Evolutionary conservation across 2,113 vertebrate species (phyloP), one percentile per base, ranked within the genome.

Genomic region (Halichoerus grypus): DNA sequence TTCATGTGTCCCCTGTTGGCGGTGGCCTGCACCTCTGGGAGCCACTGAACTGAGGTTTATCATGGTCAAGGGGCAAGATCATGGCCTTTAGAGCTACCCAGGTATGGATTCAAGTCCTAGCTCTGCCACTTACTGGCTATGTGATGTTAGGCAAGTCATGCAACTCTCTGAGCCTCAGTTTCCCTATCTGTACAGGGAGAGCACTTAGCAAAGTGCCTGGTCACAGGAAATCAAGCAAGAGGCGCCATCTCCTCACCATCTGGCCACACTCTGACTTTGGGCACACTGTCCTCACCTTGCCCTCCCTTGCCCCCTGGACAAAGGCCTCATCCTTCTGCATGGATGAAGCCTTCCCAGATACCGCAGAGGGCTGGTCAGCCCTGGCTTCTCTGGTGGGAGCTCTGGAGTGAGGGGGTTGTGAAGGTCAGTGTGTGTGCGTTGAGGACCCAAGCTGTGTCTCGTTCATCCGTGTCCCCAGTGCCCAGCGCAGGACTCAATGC

Each of bases 201-300:
- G 76, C 12, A 16, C 39, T 72, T 82, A 36, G 2, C 51, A 61
- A 26, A 24, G 31, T 31, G 28, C 33, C 53, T 7, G 31, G 28
- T 3, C 13, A 5, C 31, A 49, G 12, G 4, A 49, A 83, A 89
- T 80, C 63, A 55, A 0, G 0, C 0, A 14, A 26, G 46, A 0
- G 11, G 76, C 42, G 4, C 31, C 31, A 24, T n/a, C 22, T 31
- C 14, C 53, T 72, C 1, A 3, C 6, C 24, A 2, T 2, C 42
- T 28, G 69, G 36, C 7, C 36, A 65, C 2, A 24, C 3, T 42
- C 24, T 42, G n/a, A 13, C 12, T 4, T 26, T 3, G 1, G 7
- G n/a, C 26, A 51, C 1, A 4, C 3, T 24, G 7, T 39, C 15
- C 42, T 80, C 18, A 18, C 69, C 28, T n/a, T 28, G 16, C 33